Evolutionary conservation across 2,888 invertebrate genomes (phyloP), one percentile per base, ranked within the genome.

Genomic region (Luffia ferchaultella): DNA sequence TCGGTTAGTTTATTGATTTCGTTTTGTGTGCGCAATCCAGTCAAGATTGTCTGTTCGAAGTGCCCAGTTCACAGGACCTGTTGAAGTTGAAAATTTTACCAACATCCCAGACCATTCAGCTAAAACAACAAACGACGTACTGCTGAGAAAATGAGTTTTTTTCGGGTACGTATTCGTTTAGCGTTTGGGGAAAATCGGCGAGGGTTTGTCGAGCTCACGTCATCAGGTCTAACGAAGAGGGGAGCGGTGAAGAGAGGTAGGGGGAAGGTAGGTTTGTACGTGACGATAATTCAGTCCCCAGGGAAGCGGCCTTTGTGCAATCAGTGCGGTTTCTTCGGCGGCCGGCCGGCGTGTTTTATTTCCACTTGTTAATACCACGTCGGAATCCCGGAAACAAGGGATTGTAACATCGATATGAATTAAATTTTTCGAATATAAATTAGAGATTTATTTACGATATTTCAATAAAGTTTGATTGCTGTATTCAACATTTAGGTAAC

Each of bases 301-400:
- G 76, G 72, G 80, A 30, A 30, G 30, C 71, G 68, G 65, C 72
- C 79, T 82, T 82, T 82, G 79, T 82, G 73, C 78, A 82, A 82
- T 80, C 82, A 80, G 73, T 64, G 73, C 65, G 77, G 73, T 76
- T 80, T 79, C 79, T 78, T 77, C 70, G 63, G 62, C 68, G 62
- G 51, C 19, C 12, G n/a, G 19, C 16, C 2, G 48, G 48, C 42
- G 40, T 18, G 12, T 48, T 41, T 48, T 48, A 48, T 48, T 48
- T 16, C 30, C 30, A 12, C 30, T 30, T 30, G 30, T 30, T 30
- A 30, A 30, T 30, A 30, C 12, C 12, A 12, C 5, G 12, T 7
- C 30, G 30, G 30, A 30, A 30, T 30, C 12, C 30, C n/a, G n/a
- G n/a, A n/a, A n/a, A n/a, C n/a, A n/a, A n/a, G n/a, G n/a, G n/a